These are phyloP conservation scores for Lasioglossum albipes DNA, from an alignment of 1,140 invertebrate species.

Conservation along the genomic window DNA sequence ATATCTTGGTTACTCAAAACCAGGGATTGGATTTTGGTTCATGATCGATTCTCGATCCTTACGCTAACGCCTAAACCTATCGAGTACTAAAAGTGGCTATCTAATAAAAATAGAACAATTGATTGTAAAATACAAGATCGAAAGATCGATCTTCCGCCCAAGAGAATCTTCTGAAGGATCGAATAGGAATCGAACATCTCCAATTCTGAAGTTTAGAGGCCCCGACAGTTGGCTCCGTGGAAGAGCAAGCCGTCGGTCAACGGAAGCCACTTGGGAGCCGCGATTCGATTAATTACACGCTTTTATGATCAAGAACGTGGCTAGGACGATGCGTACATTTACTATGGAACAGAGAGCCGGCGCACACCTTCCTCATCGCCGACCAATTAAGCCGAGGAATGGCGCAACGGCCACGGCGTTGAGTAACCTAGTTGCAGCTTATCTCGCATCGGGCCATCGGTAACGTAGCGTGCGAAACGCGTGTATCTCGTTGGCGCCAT, in stretches of 20 bases:
- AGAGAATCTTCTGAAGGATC: too few relatives aligned
- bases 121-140: too few relatives aligned
- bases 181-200: too few relatives aligned
- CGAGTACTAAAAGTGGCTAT: too few relatives aligned
- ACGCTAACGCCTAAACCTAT: too few relatives aligned
- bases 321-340: slow-evolving; percentile 25
- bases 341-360: neutral
- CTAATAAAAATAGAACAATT: too few relatives aligned
- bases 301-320: slow-evolving; percentile 48
- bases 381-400: slow-evolving; percentile 71
- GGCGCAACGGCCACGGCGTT: slow-evolving; percentile 72
- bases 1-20: too few relatives aligned
- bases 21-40: too few relatives aligned
- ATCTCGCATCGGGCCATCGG: slow-evolving; percentile 73
- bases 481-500: slow-evolving; percentile 73
- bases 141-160: too few relatives aligned
- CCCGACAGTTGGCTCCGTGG: neutral
- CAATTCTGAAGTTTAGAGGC: too few relatives aligned
- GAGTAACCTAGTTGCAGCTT: slow-evolving; percentile 75
- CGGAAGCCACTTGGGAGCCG: slow-evolving; percentile 2
- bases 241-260: neutral
- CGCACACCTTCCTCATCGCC: slow-evolving; percentile 53
- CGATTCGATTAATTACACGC: slow-evolving; percentile 43
- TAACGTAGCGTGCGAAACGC: slow-evolving; percentile 72
- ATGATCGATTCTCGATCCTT: too few relatives aligned